Evolutionary conservation across 1,140 invertebrate species (phyloP), one percentile per base, ranked within the genome.

Genomic region (Tetramorium simillimum): DNA sequence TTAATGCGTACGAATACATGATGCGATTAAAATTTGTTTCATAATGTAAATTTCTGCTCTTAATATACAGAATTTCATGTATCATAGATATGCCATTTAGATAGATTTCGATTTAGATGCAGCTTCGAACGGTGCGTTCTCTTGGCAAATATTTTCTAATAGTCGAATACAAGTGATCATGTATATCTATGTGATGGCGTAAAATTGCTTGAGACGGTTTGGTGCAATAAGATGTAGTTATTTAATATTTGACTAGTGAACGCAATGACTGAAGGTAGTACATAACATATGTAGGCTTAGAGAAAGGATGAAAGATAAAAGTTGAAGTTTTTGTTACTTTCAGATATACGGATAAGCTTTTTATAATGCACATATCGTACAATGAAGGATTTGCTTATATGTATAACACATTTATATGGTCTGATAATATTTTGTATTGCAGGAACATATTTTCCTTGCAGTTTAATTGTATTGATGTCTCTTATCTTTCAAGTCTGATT

Each of bases 351-450:
- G 60, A 63, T 85, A 51, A 77, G 62, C 46, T 76, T 85, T 78
- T 80, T 80, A 77, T 80, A 80, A 80, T 85, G 60, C 72, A 78
- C 80, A 84, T 75, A 84, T 82, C 80, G 73, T 46, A 21, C 28
- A 67, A 37, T 69, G 28, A 80, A 67, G 60, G n/a, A 7, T 80
- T 80, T 86, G 46, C 51, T 60, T 86, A 58, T 46, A 63, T 86
- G 18, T 85, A 37, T 24, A 81, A 56, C 40, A 63, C 37, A 43
- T 80, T 76, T 63, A 62, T 40, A 82, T 40, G 21, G 12, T 56
- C n/a, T 60, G 46, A 70, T 82, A 77, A 85, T 7, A 21, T 58
- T 81, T 81, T 53, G 37, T 24, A 67, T 67, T 75, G 69, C 69
- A 75, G 10, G 12, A 24, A 72, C 18, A 70, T 70, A 70, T 46